A percentile compares a stretch with the other conserved stretches of the same genome.
phyloP scores from a whole-genome alignment of 2,888 invertebrate genomes.

The Mythimna albipuncta region DNA sequence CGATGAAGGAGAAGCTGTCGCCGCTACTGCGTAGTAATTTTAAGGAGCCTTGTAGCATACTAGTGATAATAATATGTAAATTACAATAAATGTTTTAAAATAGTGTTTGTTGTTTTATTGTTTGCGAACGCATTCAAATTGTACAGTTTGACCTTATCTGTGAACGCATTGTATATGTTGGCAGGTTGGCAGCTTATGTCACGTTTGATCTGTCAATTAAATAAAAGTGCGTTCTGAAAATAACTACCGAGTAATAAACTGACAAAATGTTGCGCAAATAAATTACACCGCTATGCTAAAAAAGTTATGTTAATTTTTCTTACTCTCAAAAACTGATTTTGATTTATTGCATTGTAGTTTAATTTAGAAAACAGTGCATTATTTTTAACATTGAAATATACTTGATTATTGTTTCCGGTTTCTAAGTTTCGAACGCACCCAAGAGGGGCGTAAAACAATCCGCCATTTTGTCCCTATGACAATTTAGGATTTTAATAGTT shows the following conservation, averaged over 20 bases:
- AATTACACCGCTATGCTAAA: not conserved
- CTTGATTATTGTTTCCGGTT: not conserved
- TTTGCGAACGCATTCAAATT: constrained; percentile 43
- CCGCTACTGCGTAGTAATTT: constrained; percentile 72
- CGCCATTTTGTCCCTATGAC: constrained; percentile 89
- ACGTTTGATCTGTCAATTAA: constrained; percentile 33
- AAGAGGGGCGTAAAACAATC: constrained; percentile 89
- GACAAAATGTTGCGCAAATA: not conserved
- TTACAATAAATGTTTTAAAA: constrained; percentile 51
- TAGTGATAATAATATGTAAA: constrained; percentile 61
- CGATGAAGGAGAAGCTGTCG: constrained; percentile 81
- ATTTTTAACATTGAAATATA: not conserved
- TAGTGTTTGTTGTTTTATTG: constrained; percentile 5
- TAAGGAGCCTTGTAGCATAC: constrained; percentile 55
- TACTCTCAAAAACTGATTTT: not conserved
- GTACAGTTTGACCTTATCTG: not conserved
- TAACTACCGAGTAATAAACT: not conserved
- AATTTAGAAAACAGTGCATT: not conserved
- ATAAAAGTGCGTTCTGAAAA: constrained; percentile 49
- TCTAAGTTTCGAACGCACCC: constrained; percentile 76
- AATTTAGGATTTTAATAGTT: constrained; percentile 83
- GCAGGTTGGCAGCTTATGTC: constrained; percentile 49
- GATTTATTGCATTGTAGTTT: not conserved
- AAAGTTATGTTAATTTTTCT: not conserved
- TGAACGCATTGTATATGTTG: constrained; percentile 56